Base-by-base conservation (phyloP, 2,888 invertebrate genomes). In the Onchidella celtica region DNA sequence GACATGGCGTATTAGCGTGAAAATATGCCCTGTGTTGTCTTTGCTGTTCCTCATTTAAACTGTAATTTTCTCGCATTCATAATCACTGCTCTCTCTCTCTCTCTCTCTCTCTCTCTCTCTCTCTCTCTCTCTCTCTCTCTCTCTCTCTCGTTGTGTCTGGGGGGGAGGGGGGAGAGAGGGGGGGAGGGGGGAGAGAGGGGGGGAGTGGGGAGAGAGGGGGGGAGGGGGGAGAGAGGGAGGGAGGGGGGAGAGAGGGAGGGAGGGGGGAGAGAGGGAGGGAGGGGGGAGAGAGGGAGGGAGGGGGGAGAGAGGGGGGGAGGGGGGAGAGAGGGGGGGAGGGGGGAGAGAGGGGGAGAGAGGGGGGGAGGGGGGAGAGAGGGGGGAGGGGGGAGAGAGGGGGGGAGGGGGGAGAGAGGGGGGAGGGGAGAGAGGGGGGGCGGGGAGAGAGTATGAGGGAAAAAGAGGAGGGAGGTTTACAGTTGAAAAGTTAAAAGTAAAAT, bases 201-300 rank as follows among this genome's bases (percentile, higher is more conserved):
- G 17, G 68, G 55, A 24, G 21, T 40, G 47, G 24, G 36, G 63
- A 79, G 72, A 36, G 63, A 36, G 78, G 24, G 55, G 47, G 34
- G 55, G 47, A 73, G 40, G 40, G 29, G 40, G 69, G 59, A 47
- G 55, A 73, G 73, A 4, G 36, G 80, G 57, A 27, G 57, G 66
- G 40, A n/a, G 38, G 76, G 66, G 65, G 66, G 66, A 65, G 40
- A 76, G 66, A 76, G 76, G 34, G 2, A 66, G 61, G 32, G 4
- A 3, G 57, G 55, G 57, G 32, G 29, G 55, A 34, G 29, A 27
- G 55, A 21, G 29, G 47, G 29, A 57, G n/a, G 6, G 29, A 36
- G 1, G 61, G 40, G 61, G 34, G 32, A 74, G 32, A 63, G 63
- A 61, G 32, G 3, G 61, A 74, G 74, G 34, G 36, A 59, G 17